Evolutionary conservation across 1,140 invertebrate species (phyloP), one percentile per base, ranked within the genome.

Genomic region (Pseudomyrmex pallidus): DNA sequence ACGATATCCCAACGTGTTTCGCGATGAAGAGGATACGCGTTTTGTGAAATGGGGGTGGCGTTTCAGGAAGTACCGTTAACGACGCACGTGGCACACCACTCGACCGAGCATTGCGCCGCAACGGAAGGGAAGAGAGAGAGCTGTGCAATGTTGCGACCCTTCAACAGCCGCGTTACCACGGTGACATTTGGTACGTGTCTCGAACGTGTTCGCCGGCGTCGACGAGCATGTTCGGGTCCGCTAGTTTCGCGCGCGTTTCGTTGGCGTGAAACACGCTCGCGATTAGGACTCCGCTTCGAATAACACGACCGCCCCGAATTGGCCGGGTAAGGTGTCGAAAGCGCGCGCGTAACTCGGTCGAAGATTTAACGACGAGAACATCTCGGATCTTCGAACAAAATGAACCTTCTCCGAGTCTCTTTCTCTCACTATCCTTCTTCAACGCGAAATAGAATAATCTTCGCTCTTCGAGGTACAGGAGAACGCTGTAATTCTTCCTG

Each of bases 171-270:
- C 78, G 85, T 85, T 73, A 76, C 63, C 68, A 70, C 73, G 63
- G 83, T 90, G 89, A 90, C 89, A 89, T 89, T 91, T 90, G 90
- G 83, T 84, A 89, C 87, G 87, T 82, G 82, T 77, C 70, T 62
- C 68, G 46, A 86, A 82, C 87, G 85, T 91, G 85, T 85, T 86
- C 70, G 82, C 64, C 72, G 84, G 74, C 86, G 83, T 64, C 76
- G 82, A 61, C 85, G 67, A 86, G 85, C 86, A 84, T 84, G 64
- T 70, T 78, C 77, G 15, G 77, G 50, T 56, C 46, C 52, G 50
- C 50, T 50, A 50, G 22, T 56, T 35, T 52, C 46, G 61, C 61
- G 44, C 5, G 25, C 12, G 66, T 54, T 67, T 85, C 78, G 84
- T 83, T 73, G 85, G 64, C 64, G 59, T 54, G 59, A 87, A 78